phyloP scores from a whole-genome alignment of 2,888 invertebrate genomes.

The Drosophila macrothrix region DNA sequence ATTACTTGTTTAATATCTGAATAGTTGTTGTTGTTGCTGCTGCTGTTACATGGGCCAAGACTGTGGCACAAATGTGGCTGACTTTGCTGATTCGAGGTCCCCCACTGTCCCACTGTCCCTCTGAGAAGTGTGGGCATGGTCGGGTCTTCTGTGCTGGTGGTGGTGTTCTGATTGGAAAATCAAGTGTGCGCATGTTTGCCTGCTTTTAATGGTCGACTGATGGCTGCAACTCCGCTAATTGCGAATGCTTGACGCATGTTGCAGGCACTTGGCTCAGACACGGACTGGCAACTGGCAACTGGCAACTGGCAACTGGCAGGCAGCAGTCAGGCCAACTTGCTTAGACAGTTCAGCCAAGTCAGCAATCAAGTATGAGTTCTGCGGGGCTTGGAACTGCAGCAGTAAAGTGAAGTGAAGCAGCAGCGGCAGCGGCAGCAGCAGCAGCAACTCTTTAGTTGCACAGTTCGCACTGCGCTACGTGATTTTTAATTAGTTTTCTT shows the following conservation, averaged over 20 bases:
- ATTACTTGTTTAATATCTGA: conserved; percentile 27
- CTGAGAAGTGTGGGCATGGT: not conserved
- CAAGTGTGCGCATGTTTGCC: conserved; percentile 77
- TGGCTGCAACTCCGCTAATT: conserved; percentile 76
- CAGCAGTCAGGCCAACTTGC: conserved; percentile 51
- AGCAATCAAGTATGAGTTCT: conserved; percentile 25
- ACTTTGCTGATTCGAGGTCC: conserved; percentile 47
- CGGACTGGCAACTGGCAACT: conserved; percentile 50
- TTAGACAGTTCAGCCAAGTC: conserved; percentile 71
- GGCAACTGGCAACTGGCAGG: conserved; percentile 35
- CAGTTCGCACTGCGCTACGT: conserved; percentile 61
- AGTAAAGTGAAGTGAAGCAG: not conserved
- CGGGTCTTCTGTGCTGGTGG: conserved; percentile 32
- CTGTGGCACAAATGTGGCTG: conserved; percentile 60
- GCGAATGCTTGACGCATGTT: conserved; percentile 81
- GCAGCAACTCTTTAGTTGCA: conserved; percentile 49
- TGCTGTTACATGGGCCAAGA: conserved; percentile 40
- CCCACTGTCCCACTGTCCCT: not conserved
- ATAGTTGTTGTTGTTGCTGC: conserved; percentile 8
- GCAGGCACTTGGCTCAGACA: conserved; percentile 76
- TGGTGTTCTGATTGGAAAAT: conserved; percentile 75
- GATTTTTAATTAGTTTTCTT: conserved; percentile 84
- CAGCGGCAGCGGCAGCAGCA: not conserved
- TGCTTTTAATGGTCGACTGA: conserved; percentile 77
- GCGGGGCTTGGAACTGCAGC: not conserved